Evolutionary conservation across 2,888 invertebrate species (phyloP).

Genomic region (Amiota mariae): DNA sequence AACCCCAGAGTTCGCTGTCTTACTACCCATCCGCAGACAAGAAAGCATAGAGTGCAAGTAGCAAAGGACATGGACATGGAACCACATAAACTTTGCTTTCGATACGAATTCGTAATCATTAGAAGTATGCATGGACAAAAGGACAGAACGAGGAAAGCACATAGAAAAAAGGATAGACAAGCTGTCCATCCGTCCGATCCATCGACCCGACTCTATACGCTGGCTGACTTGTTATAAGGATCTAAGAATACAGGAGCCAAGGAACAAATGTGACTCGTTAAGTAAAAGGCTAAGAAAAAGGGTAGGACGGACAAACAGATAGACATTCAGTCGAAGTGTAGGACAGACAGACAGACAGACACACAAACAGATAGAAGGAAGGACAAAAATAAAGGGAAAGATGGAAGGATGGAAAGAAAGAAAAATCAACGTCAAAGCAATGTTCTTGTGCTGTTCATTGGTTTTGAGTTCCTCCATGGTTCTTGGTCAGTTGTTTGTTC

Average conservation of each 20-base stretch:
- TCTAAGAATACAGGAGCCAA: slow-evolving; percentile 12
- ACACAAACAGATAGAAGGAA: background rate
- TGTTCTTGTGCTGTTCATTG: slow-evolving; percentile 16
- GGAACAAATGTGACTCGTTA: slow-evolving; percentile 30
- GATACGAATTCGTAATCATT: slow-evolving; percentile 64
- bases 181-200: background rate
- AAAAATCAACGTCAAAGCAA: slow-evolving; percentile 25
- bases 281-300: slow-evolving; percentile 21
- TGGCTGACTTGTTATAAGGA: background rate
- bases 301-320: background rate
- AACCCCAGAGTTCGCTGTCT: background rate
- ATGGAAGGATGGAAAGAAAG: background rate
- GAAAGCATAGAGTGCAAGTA: background rate
- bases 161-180: background rate
- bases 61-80: slow-evolving; percentile 29
- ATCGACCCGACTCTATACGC: background rate
- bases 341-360: background rate
- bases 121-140: slow-evolving; percentile 41
- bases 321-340: too few relatives aligned
- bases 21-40: background rate
- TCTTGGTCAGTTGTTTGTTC: slow-evolving; percentile 5
- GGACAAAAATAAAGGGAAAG: background rate
- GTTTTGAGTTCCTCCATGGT: slow-evolving; percentile 14
- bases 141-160: slow-evolving; percentile 21
- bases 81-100: slow-evolving; percentile 63